phyloP scores from a whole-genome alignment of 2,113 vertebrate genomes.

The Chelonoidis abingdonii region DNA sequence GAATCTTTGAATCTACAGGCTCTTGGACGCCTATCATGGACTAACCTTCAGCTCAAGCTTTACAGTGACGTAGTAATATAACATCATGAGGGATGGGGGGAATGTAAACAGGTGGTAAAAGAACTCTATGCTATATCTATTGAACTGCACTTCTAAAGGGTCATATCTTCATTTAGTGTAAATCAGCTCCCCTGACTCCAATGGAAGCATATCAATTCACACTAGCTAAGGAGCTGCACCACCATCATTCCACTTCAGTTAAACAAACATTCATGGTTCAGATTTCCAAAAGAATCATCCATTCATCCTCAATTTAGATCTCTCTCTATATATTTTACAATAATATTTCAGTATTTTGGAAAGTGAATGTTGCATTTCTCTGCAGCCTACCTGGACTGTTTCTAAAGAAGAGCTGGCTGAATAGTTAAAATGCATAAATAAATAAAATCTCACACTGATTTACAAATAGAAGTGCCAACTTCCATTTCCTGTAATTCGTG shows the following conservation, averaged over 20 bases:
- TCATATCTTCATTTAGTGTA: not conserved
- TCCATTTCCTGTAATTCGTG: not conserved
- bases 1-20: not conserved
- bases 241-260: not conserved
- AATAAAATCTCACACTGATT: not conserved
- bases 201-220: not conserved
- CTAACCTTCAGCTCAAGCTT: not conserved
- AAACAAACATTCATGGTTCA: not conserved
- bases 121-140: not conserved
- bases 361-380: not conserved
- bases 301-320: not conserved
- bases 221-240: not conserved
- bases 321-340: not conserved
- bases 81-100: not conserved
- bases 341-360: not conserved
- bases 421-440: not conserved
- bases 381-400: not conserved
- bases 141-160: not conserved
- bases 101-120: not conserved
- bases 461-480: not conserved
- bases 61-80: not conserved
- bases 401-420: not conserved
- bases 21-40: accelerated
- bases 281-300: not conserved
- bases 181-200: not conserved